Base-by-base conservation (phyloP, 2,113 vertebrate species). In the Falcunculus frontatus region DNA sequence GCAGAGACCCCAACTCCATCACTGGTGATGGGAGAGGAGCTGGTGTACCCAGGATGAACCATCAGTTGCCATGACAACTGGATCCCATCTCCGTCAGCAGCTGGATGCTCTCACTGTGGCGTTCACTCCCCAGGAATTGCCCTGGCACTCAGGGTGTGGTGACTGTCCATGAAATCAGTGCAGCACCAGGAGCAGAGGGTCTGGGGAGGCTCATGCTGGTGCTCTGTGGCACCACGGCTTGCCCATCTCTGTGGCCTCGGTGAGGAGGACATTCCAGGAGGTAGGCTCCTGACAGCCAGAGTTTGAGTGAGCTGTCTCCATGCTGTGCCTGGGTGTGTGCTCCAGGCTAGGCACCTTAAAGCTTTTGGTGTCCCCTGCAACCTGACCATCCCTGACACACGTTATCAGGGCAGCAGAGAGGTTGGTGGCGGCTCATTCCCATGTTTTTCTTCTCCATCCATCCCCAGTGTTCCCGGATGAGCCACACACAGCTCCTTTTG, bases 1-100 rank as follows among this genome's bases (percentile, higher is more conserved):
- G 13, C 37, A 42, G 74, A 35, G 72, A 30, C 70, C 72, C 32
- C 11, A 12, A 32, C 53, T 73, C 89, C 23, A 32, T 63, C 21
- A 1, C 57, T 8, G 30, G 73, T 14, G 33, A 75, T 42, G 41
- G 76, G 77, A 87, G 74, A 94, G 81, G 89, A 87, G 77, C 78
- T 42, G 32, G 60, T 77, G 41, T 57, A 79, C 96, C 94, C 89
- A 81, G 94, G 52, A 85, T 72, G 92, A 97, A 94, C 95, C 46
- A 16, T 49, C 17, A 18, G 97, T 97, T 97, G 86, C 97, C 33
- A 96, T 96, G 91, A 93, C 72, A 96, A 98, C 97, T 4, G 0
- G 72, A 95, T 92, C 93, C 95, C 87, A 76, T 89, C 6, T 2
- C 91, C 1, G 14, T 49, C 82, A 20, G 90, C 39, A 30, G 79